Conservation (phyloP, 2,797 vertebrate species). For the Platalea minor region DNA sequence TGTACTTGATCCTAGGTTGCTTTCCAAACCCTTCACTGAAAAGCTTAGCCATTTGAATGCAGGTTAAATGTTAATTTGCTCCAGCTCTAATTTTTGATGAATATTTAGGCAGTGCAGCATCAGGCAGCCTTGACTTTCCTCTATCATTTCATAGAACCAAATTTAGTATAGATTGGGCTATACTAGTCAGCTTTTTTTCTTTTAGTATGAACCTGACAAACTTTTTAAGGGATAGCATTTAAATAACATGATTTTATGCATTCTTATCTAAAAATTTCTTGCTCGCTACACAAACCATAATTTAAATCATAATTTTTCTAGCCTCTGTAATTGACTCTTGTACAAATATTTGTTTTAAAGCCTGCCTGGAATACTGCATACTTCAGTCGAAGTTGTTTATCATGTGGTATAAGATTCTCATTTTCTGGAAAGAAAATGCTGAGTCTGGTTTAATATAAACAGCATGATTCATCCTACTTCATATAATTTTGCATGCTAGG, state of each 20-base stretch:
- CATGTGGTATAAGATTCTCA: slow-evolving; percentile 78
- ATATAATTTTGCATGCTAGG: slow-evolving; percentile 65
- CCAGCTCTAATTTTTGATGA: neutral
- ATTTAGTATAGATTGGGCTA: neutral
- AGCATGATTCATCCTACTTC: slow-evolving; percentile 82
- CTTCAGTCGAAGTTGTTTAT: slow-evolving; percentile 84
- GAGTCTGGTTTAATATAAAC: slow-evolving; percentile 80
- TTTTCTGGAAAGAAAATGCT: slow-evolving; percentile 84
- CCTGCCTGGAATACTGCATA: slow-evolving; percentile 80
- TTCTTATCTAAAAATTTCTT: slow-evolving; percentile 34
- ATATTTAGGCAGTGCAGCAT: neutral
- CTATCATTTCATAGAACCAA: neutral
- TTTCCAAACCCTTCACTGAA: neutral
- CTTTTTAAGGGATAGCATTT: neutral
- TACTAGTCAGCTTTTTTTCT: neutral
- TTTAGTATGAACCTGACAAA: neutral
- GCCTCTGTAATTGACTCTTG: slow-evolving; percentile 71
- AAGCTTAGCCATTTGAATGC: neutral
- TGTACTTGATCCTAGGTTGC: neutral
- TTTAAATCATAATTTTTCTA: slow-evolving; percentile 55
- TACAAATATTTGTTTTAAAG: slow-evolving; percentile 79
- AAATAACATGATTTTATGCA: neutral
- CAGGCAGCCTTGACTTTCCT: neutral
- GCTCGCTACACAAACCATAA: slow-evolving; percentile 25
- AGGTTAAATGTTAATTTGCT: neutral